Evolutionary conservation across 2,797 vertebrate species (phyloP), one percentile per base, ranked within the genome.

Genomic region (Austrolebias charrua): DNA sequence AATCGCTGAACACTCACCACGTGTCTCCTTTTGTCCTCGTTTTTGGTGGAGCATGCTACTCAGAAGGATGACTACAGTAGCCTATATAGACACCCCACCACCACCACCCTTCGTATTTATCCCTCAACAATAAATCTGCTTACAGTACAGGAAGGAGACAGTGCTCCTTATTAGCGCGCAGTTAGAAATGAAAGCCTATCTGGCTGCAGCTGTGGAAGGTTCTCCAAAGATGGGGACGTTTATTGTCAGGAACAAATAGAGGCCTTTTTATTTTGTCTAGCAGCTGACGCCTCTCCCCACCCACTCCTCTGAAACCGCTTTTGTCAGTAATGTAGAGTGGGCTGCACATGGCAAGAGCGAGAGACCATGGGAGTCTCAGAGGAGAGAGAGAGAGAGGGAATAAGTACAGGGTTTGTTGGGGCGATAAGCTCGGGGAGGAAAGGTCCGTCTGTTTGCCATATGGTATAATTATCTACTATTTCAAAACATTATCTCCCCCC

Each of bases 211-310:
- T 88, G 88, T 83, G 81, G 83, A 80, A n/a, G 76, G 77, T 69
- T 82, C 86, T 84, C 67, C 75, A 55, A 79, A 83, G 79, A 88
- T 71, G 79, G 80, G 71, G 77, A 84, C 70, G 60, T 80, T 88
- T 86, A 87, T 88, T 84, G 79, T 90, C 60, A 64, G 80, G 79
- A 82, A 84, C 85, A 88, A 89, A 88, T 82, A 85, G 73, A 83
- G 81, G 77, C 80, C 80, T 86, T 86, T 88, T 86, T 82, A 87
- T 86, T 86, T 86, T 89, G 86, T 88, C 84, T 85, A 82, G 85
- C 81, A 90, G 84, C 84, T 87, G 85, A 90, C 72, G 82, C 82
- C 85, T 88, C 71, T 86, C 80, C 67, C 81, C 84, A 72, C 85
- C 85, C 81, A 80, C 86, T 84, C 78, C 68, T 84, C 73, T 60